Conservation (phyloP, 2,888 invertebrate species). For the Deilephila porcellus region DNA sequence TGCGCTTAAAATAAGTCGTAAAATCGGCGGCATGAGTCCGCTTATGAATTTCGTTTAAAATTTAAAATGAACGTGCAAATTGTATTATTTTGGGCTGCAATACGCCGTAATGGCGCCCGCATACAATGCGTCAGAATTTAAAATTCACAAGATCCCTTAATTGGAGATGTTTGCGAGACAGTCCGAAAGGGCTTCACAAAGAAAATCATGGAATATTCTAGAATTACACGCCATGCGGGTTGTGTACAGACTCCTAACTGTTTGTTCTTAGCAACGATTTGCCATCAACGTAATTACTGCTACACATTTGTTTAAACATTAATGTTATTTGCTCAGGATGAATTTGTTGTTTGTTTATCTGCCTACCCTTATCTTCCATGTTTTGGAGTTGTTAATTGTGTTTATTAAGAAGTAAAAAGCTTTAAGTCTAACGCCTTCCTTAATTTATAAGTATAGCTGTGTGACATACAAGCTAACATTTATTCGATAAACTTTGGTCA, state of each 20-base stretch:
- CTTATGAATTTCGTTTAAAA: too few species aligned
- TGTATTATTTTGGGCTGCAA: neutral
- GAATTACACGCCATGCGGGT: conserved; percentile 35
- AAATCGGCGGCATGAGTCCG: too few species aligned
- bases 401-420: neutral
- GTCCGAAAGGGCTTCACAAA: conserved; percentile 29
- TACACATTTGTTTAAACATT: conserved; percentile 3
- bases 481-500: too few species aligned
- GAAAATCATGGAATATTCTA: conserved; percentile 32
- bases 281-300: conserved; percentile 1
- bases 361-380: neutral
- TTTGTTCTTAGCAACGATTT: conserved; percentile 3
- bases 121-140: neutral
- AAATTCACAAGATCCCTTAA: conserved; percentile 15
- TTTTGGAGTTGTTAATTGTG: neutral
- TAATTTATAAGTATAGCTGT: too few species aligned
- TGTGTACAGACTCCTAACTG: conserved; percentile 21
- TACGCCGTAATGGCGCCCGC: neutral
- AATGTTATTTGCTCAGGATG: neutral
- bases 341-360: neutral
- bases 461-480: too few species aligned
- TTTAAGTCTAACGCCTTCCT: neutral
- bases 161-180: conserved; percentile 26
- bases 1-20: too few species aligned
- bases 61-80: too few species aligned